A percentile compares a stretch with the other conserved stretches of the same genome.
These are phyloP conservation scores for Celastrina argiolus DNA, from an alignment of 2,888 invertebrate species.

Conservation along the genomic window DNA sequence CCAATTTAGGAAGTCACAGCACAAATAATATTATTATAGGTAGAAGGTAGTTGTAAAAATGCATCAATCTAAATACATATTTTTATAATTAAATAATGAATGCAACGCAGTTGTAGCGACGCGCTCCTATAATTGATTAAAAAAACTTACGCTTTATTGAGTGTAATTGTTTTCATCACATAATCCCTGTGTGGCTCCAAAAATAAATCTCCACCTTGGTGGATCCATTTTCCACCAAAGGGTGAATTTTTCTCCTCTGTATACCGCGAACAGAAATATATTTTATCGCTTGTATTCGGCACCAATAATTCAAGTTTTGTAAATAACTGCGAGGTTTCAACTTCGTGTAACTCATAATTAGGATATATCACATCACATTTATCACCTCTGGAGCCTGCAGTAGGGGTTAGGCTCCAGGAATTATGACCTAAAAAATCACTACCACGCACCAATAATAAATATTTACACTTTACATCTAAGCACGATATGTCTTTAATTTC, in stretches of 20 bases:
- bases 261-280: constrained; percentile 58
- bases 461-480: constrained; percentile 57
- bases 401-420: constrained; percentile 64
- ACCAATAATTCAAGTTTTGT: constrained; percentile 51
- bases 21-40: neutral
- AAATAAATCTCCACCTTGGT: constrained; percentile 69
- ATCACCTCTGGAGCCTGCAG: constrained; percentile 48
- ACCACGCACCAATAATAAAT: constrained; percentile 63
- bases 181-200: constrained; percentile 50
- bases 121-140: neutral
- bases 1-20: too few species aligned
- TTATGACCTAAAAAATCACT: constrained; percentile 63
- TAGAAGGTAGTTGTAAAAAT: neutral
- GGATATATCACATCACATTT: constrained; percentile 56
- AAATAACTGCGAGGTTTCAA: constrained; percentile 50
- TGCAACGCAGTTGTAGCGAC: neutral
- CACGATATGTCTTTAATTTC: constrained; percentile 39
- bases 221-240: constrained; percentile 64
- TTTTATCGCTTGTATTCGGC: constrained; percentile 46
- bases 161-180: constrained; percentile 3
- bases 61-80: neutral
- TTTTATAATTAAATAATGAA: neutral
- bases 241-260: constrained; percentile 45
- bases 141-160: constrained; percentile 21
- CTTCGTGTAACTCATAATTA: constrained; percentile 60